Conservation (phyloP, 2,113 vertebrate species). For the Bambusicola thoracicus region DNA sequence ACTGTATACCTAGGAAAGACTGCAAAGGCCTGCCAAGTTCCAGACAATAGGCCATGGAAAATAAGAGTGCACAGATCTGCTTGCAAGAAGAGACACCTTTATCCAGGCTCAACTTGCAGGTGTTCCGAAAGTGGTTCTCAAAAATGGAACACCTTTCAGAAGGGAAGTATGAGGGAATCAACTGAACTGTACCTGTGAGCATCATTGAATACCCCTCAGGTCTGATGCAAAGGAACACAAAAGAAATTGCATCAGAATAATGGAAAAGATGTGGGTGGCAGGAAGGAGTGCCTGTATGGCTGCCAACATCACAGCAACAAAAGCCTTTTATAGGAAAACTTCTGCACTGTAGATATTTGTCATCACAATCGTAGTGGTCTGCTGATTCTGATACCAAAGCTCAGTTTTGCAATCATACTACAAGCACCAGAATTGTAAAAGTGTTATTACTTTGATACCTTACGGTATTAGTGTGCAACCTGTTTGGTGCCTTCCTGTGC, state of each 20-base stretch:
- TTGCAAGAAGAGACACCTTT: background rate
- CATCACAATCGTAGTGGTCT: background rate
- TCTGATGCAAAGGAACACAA: background rate
- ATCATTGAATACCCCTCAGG: background rate
- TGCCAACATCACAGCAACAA: background rate
- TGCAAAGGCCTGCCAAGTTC: conserved; percentile 12
- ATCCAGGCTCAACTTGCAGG: accelerated
- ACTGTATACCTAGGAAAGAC: conserved; percentile 26
- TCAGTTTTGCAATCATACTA: accelerated
- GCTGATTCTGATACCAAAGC: background rate
- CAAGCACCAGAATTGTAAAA: background rate
- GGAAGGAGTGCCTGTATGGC: background rate
- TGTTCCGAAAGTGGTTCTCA: background rate
- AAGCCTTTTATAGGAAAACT: background rate
- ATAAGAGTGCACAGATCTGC: background rate
- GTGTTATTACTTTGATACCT: background rate
- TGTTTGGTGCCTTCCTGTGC: background rate
- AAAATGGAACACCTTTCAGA: background rate
- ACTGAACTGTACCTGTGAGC: background rate
- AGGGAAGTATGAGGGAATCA: background rate
- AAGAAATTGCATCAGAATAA: background rate
- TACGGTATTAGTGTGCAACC: background rate
- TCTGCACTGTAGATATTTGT: background rate
- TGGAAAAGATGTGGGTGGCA: background rate
- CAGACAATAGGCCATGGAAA: conserved; percentile 11